phyloP scores from a whole-genome alignment of 2,797 vertebrate genomes.

The Rhodeus uyekii region DNA sequence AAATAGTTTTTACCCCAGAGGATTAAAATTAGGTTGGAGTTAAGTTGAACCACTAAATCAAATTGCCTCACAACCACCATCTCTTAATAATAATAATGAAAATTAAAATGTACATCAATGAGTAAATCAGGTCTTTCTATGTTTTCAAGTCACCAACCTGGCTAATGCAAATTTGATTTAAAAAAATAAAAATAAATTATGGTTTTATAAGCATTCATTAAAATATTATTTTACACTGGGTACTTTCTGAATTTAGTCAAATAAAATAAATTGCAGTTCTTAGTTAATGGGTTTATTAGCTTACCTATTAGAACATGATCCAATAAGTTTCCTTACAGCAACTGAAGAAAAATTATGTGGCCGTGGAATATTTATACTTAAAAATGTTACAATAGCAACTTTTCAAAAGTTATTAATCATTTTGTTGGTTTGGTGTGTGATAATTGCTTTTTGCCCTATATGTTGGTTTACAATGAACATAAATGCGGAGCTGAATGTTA shows the following conservation, averaged over 20 bases:
- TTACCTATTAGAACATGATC: not conserved
- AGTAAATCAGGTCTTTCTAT: not conserved
- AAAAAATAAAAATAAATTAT: too few relatives aligned
- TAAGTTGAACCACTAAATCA: not conserved
- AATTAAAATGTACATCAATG: not conserved
- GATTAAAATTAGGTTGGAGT: not conserved
- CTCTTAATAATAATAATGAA: too few relatives aligned
- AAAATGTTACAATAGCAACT: not conserved
- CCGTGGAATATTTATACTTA: not conserved
- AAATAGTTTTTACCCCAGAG: not conserved
- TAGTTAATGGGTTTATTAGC: not conserved
- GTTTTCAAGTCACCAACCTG: not conserved
- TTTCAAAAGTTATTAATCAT: not conserved
- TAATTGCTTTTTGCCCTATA: not conserved
- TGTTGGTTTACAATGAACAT: not conserved
- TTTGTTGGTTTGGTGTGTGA: not conserved
- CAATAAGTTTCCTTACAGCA: not conserved
- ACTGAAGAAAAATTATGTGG: not conserved
- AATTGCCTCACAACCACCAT: not conserved
- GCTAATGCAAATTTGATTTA: not conserved
- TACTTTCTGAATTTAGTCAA: not conserved
- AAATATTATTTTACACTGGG: not conserved
- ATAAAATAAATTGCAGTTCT: not conserved
- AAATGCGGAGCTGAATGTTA: not conserved
- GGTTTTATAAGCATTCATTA: not conserved